A percentile compares a stretch with the other conserved stretches of the same genome.
Conservation (phyloP, 2,113 vertebrate genomes). For the Otus sunia region DNA sequence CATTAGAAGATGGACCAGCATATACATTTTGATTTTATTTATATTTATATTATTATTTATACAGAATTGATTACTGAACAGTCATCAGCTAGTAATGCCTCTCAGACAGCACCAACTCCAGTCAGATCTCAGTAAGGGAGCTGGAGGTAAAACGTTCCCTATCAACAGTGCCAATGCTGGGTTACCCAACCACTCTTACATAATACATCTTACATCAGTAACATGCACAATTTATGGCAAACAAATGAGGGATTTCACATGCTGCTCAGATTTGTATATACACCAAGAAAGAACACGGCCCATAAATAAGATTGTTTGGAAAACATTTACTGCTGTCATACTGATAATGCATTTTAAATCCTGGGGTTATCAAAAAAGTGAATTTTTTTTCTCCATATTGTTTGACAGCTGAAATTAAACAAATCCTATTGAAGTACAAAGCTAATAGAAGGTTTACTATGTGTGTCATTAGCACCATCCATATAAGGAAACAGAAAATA, state of each 20-base stretch:
- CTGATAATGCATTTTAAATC: constrained; percentile 73
- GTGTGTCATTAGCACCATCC: constrained; percentile 88
- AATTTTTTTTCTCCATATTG: constrained; percentile 44
- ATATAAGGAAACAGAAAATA: constrained; percentile 82
- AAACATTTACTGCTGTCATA: constrained; percentile 69
- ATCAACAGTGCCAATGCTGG: not conserved
- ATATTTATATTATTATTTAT: not conserved
- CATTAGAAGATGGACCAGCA: not conserved
- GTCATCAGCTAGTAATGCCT: not conserved
- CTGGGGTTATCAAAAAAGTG: constrained; percentile 69
- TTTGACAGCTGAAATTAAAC: constrained; percentile 87
- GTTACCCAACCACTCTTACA: constrained; percentile 1
- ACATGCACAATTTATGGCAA: constrained; percentile 34
- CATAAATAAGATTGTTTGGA: constrained; percentile 60
- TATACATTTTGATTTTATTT: not conserved
- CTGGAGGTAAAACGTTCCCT: not conserved
- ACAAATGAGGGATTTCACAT: constrained; percentile 38
- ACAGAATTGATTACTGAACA: not conserved
- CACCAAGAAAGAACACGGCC: constrained; percentile 22
- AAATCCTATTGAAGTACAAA: constrained; percentile 82
- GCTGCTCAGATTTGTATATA: constrained; percentile 32
- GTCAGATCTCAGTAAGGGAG: not conserved
- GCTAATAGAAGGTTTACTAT: constrained; percentile 87
- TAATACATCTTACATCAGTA: constrained; percentile 13
- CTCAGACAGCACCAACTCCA: not conserved